These are phyloP conservation scores for Typhlomys cinereus DNA, from an alignment of 2,113 vertebrate species.

Conservation along the genomic window DNA sequence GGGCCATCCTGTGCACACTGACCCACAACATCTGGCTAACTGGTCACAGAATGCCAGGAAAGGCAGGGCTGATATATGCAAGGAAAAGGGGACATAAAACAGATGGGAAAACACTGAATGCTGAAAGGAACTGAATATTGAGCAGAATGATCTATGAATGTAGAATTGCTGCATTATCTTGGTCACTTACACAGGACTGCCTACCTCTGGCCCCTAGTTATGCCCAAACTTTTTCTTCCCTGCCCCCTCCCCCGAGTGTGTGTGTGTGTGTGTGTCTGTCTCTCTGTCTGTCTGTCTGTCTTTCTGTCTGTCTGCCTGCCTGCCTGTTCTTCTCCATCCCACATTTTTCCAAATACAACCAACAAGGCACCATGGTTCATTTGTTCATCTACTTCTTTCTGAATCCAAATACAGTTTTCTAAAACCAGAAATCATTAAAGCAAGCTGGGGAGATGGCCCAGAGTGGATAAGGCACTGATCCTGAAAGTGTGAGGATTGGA, in stretches of 20 bases:
- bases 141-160: not conserved
- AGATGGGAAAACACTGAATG: not conserved
- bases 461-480: too few relatives aligned
- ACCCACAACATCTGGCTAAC: too few relatives aligned
- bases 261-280: rapidly evolving
- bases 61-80: rapidly evolving
- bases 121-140: not conserved
- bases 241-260: too few relatives aligned
- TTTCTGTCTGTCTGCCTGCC: not conserved
- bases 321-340: not conserved
- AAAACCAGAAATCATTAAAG: too few relatives aligned
- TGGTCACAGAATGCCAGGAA: not conserved
- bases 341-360: too few relatives aligned
- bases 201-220: too few relatives aligned
- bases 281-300: not conserved
- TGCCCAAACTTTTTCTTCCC: too few relatives aligned
- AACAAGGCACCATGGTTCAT: too few relatives aligned
- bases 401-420: conserved; percentile 30
- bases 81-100: not conserved
- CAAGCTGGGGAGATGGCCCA: too few relatives aligned
- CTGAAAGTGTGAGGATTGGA: too few relatives aligned
- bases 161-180: not conserved
- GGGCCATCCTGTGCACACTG: not conserved
- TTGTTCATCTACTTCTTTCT: not conserved
- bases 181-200: not conserved